Percentiles rank a stretch among this genome's conserved stretches.
Conservation (phyloP, 1,140 invertebrate genomes). For the Brevipalpus yothersi region DNA sequence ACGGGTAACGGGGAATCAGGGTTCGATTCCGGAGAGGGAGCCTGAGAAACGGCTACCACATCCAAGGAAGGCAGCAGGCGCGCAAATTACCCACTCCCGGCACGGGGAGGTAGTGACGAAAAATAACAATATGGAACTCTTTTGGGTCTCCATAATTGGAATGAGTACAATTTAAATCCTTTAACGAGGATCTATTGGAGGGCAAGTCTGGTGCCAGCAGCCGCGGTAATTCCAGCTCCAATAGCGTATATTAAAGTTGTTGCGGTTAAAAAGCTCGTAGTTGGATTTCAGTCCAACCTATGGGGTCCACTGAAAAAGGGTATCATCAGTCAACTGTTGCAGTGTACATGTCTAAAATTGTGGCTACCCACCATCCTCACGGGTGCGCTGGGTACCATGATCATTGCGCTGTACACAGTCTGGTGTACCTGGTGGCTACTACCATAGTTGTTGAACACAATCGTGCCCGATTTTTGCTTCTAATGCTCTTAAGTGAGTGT, state of each 20-base stretch:
- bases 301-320: constrained; percentile 2
- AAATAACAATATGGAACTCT: constrained; percentile 61
- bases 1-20: constrained; percentile 39
- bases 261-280: constrained; percentile 25
- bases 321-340: no score
- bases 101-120: constrained; percentile 51
- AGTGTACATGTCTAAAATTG: not conserved
- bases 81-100: constrained; percentile 61
- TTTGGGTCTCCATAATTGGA: constrained; percentile 53
- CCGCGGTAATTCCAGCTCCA: constrained; percentile 71
- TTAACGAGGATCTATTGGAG: constrained; percentile 63
- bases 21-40: constrained; percentile 38
- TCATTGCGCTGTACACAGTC: constrained; percentile 18
- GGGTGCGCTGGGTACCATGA: no score
- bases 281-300: constrained; percentile 16
- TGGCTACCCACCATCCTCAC: no score
- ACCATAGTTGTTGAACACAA: no score
- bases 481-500: no score
- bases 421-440: constrained; percentile 22
- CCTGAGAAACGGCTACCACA: constrained; percentile 75
- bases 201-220: constrained; percentile 49
- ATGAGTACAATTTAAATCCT: constrained; percentile 69
- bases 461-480: no score
- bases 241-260: constrained; percentile 59
- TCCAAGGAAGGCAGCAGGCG: constrained; percentile 74